Evolutionary conservation across 1,140 invertebrate species (phyloP).

Genomic region (Drosophila ogumai): DNA sequence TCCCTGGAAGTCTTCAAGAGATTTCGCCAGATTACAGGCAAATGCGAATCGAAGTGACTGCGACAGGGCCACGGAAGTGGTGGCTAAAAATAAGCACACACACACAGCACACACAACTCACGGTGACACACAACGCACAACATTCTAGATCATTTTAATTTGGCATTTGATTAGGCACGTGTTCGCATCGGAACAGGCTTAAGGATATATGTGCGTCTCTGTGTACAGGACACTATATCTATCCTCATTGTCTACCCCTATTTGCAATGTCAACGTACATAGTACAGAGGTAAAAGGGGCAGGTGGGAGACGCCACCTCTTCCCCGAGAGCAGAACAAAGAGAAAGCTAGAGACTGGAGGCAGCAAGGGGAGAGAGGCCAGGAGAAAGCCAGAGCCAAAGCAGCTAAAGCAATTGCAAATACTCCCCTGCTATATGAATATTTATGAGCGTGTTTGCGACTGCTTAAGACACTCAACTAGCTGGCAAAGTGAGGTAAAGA

Average conservation of each 20-base stretch:
- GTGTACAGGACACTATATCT: slow-evolving; percentile 20
- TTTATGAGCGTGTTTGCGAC: slow-evolving; percentile 71
- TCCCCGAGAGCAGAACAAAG: slow-evolving; percentile 17
- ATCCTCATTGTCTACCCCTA: slow-evolving; percentile 51
- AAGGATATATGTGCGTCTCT: slow-evolving; percentile 24
- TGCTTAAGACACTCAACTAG: slow-evolving; percentile 73
- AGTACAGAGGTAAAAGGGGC: slow-evolving; percentile 23
- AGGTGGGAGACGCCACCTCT: neutral
- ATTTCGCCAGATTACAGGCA: slow-evolving; percentile 66
- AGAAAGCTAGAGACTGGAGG: neutral
- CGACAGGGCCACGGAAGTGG: slow-evolving; percentile 10
- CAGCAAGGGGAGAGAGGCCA: neutral
- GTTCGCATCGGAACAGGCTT: slow-evolving; percentile 42
- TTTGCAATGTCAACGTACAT: slow-evolving; percentile 66
- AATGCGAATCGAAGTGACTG: slow-evolving; percentile 66
- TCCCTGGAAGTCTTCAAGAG: slow-evolving; percentile 74
- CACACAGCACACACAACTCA: neutral
- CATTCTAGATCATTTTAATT: slow-evolving; percentile 72
- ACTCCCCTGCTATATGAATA: slow-evolving; percentile 72
- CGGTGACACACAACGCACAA: slow-evolving; percentile 1
- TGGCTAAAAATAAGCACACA: slow-evolving; percentile 61
- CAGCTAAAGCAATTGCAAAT: slow-evolving; percentile 72
- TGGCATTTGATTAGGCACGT: slow-evolving; percentile 78
- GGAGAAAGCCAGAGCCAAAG: slow-evolving; percentile 13
- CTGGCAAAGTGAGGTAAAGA: neutral